Percentiles rank a stretch among this genome's conserved stretches.
Evolutionary conservation across 2,888 invertebrate species (phyloP).

Genomic region (Drosophila tripunctata): DNA sequence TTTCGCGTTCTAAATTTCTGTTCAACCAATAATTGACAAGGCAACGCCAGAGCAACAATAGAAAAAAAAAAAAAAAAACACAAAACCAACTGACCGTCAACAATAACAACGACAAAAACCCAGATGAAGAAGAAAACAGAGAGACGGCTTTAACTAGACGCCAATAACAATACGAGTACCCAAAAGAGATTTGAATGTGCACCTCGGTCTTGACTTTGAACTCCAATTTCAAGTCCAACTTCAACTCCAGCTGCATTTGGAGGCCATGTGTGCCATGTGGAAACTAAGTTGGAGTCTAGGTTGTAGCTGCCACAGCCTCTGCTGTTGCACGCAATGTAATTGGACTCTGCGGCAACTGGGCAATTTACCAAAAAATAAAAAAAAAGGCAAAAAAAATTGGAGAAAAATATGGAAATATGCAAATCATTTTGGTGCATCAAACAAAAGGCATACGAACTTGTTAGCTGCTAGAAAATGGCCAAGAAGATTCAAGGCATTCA

Average conservation of each 20-base stretch:
- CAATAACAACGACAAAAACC: conserved; percentile 12
- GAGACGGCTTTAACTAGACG: conserved; percentile 57
- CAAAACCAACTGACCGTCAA: conserved; percentile 38
- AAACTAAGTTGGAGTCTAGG: conserved; percentile 15
- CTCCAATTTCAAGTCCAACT: conserved; percentile 31
- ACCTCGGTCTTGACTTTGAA: conserved; percentile 58
- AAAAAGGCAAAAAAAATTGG: neutral
- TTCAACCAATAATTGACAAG: conserved; percentile 77
- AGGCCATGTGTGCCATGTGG: conserved; percentile 53
- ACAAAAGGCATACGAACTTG: conserved; percentile 58
- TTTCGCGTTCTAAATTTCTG: conserved; percentile 77
- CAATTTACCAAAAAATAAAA: conserved; percentile 55
- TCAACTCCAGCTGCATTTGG: conserved; percentile 34
- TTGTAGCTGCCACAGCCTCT: conserved; percentile 38
- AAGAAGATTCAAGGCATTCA: conserved; percentile 1
- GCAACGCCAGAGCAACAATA: conserved; percentile 57
- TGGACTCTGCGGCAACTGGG: conserved; percentile 55
- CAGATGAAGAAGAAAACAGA: conserved; percentile 7
- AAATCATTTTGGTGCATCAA: conserved; percentile 71
- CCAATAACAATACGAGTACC: conserved; percentile 52
- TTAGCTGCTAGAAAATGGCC: conserved; percentile 35
- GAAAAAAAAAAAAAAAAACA: conserved; percentile 20
- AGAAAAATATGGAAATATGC: conserved; percentile 75
- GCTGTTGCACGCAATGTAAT: conserved; percentile 70
- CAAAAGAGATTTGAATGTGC: conserved; percentile 60